Conservation (phyloP, 2,113 vertebrate genomes). For the Pogonocichla stellata region DNA sequence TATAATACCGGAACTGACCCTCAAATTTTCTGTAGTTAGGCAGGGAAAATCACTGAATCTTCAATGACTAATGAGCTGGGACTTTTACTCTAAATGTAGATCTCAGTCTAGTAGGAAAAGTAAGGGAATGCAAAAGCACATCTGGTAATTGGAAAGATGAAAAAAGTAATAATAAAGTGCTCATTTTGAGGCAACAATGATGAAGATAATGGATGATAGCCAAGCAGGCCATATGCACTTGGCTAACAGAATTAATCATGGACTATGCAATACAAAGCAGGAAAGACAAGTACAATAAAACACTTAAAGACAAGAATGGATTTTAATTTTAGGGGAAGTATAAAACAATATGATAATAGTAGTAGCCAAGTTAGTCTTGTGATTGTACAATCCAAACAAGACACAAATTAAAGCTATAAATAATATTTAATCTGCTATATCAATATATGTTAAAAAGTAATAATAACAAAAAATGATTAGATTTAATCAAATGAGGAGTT, state of each 20-base stretch:
- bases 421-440: slow-evolving; percentile 72
- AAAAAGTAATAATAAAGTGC: slow-evolving; percentile 69
- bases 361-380: slow-evolving; percentile 57
- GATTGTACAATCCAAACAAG: slow-evolving; percentile 65
- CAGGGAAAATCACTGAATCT: slow-evolving; percentile 22
- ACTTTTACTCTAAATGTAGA: slow-evolving; percentile 40
- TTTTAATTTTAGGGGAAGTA: slow-evolving; percentile 73
- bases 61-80: not conserved
- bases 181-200: slow-evolving; percentile 65
- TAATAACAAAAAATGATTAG: slow-evolving; percentile 69
- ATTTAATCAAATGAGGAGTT: slow-evolving; percentile 54
- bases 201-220: slow-evolving; percentile 72
- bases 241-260: slow-evolving; percentile 72
- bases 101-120: slow-evolving; percentile 28
- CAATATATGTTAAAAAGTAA: slow-evolving; percentile 60
- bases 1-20: not conserved
- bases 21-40: not conserved
- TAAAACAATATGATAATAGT: slow-evolving; percentile 71
- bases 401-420: slow-evolving; percentile 75
- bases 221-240: slow-evolving; percentile 72
- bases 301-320: slow-evolving; percentile 67
- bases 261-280: slow-evolving; percentile 38
- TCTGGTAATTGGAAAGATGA: slow-evolving; percentile 75
- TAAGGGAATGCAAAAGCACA: slow-evolving; percentile 57
- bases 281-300: slow-evolving; percentile 63